Percentiles rank a stretch among this genome's conserved stretches.
Evolutionary conservation across 2,888 invertebrate genomes (phyloP).

Genomic region (Tenodera sinensis): DNA sequence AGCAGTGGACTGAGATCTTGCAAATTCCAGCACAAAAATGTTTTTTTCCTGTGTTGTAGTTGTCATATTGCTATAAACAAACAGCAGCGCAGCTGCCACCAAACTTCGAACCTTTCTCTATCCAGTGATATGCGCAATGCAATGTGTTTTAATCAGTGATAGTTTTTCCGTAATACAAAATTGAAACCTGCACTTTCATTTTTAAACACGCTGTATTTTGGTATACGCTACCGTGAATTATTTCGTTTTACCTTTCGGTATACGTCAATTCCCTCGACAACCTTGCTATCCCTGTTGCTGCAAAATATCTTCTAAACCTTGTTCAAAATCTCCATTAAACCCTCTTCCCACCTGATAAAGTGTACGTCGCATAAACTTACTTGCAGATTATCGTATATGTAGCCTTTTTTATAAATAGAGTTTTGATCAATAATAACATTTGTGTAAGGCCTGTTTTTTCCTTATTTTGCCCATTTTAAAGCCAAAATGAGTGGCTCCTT

Average conservation of each 20-base stretch:
- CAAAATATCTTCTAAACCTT: not conserved
- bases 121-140: no score
- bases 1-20: no score
- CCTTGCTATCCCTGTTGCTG: not conserved
- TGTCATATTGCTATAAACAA: no score
- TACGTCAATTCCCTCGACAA: not conserved
- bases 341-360: not conserved
- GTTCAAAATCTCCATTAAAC: not conserved
- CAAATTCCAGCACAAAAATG: no score
- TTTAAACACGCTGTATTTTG: no score
- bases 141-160: no score
- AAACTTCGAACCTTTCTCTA: no score
- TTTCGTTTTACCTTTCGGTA: not conserved
- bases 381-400: constrained; percentile 10
- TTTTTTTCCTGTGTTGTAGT: no score
- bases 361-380: constrained; percentile 9
- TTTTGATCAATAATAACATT: not conserved
- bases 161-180: no score
- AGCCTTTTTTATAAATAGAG: constrained; percentile 10
- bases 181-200: no score
- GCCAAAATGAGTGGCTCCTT: constrained; percentile 45
- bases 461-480: constrained; percentile 31
- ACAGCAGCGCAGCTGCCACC: no score
- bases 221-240: not conserved
- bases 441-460: constrained; percentile 13